phyloP scores from a whole-genome alignment of 1,140 invertebrate species.

The Psix sp. region DNA sequence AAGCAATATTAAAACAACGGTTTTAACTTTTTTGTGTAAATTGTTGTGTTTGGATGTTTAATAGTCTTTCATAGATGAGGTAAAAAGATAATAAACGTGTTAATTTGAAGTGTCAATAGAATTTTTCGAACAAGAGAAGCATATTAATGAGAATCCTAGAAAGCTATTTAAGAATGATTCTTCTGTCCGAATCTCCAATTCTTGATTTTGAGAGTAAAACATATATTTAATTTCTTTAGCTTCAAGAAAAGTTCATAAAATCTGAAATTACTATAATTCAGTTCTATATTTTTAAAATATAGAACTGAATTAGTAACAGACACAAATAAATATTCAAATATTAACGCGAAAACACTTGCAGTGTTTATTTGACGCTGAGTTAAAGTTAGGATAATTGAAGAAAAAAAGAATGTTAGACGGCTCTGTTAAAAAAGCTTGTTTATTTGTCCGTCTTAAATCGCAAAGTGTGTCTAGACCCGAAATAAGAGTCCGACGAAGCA shows the following conservation, averaged over 20 bases:
- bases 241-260: too few species aligned
- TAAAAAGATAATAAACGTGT: slow-evolving; percentile 15
- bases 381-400: slow-evolving; percentile 33
- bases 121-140: slow-evolving; percentile 15
- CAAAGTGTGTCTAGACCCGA: slow-evolving; percentile 1
- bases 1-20: too few species aligned
- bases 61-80: slow-evolving; percentile 16
- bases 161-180: slow-evolving; percentile 23
- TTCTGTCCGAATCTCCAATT: slow-evolving; percentile 23
- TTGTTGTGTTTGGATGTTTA: neutral
- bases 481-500: slow-evolving; percentile 3
- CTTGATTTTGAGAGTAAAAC: neutral
- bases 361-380: too few species aligned
- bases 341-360: too few species aligned
- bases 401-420: slow-evolving; percentile 17
- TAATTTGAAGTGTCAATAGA: slow-evolving; percentile 29
- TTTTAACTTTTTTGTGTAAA: neutral
- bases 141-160: slow-evolving; percentile 22
- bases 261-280: too few species aligned
- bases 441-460: slow-evolving; percentile 13
- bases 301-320: too few species aligned
- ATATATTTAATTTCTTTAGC: too few species aligned
- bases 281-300: too few species aligned
- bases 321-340: too few species aligned
- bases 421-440: slow-evolving; percentile 28